These are phyloP conservation scores for Dascyllus trimaculatus DNA, from an alignment of 2,113 vertebrate species.

Conservation along the genomic window DNA sequence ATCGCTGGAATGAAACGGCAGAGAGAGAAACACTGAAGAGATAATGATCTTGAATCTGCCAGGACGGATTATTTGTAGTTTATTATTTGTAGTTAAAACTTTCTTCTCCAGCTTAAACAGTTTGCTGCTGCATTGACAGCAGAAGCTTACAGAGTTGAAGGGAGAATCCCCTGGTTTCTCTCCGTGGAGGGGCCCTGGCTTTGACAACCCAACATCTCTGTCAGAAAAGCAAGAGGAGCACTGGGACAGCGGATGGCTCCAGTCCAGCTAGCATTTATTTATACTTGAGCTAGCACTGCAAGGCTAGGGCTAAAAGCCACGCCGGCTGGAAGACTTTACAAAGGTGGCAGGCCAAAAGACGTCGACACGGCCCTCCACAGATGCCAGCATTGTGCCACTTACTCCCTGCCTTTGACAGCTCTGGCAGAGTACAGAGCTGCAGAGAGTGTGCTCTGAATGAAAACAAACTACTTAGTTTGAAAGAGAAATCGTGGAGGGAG, in stretches of 20 bases:
- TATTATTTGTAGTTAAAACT: constrained; percentile 18
- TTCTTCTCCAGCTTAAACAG: constrained; percentile 3
- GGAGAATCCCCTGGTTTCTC: constrained; percentile 57
- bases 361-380: constrained; percentile 68
- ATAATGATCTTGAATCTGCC: constrained; percentile 18
- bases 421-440: constrained; percentile 55
- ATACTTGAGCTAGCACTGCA: constrained; percentile 58
- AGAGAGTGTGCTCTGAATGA: constrained; percentile 55
- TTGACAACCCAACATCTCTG: constrained; percentile 47
- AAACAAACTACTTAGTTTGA: constrained; percentile 49
- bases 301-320: constrained; percentile 55
- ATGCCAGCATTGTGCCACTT: constrained; percentile 74
- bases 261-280: constrained; percentile 70
- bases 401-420: constrained; percentile 77
- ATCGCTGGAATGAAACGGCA: constrained; percentile 9
- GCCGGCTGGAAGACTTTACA: constrained; percentile 58
- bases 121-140: constrained; percentile 7
- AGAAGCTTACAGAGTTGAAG: constrained; percentile 25
- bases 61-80: constrained; percentile 6
- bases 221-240: constrained; percentile 38
- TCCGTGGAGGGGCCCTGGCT: constrained; percentile 14
- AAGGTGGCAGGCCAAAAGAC: constrained; percentile 68
- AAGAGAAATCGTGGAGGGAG: constrained; percentile 1
- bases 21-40: not conserved
- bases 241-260: constrained; percentile 37